Conservation (phyloP, 2,888 invertebrate genomes). For the Lathronympha strigana region DNA sequence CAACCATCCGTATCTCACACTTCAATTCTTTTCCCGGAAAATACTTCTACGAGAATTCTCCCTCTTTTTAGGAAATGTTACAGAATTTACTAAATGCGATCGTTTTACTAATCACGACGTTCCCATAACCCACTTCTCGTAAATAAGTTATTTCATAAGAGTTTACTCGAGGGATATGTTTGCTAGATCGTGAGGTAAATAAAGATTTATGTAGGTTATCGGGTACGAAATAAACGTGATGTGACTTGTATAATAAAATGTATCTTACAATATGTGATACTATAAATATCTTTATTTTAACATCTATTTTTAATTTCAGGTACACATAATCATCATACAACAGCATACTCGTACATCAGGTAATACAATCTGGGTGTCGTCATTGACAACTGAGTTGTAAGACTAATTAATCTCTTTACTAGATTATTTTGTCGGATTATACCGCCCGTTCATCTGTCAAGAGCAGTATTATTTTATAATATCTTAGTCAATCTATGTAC, state of each 20-base stretch:
- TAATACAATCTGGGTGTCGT: background rate
- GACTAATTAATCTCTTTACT: too few relatives aligned
- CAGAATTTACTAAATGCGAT: slow-evolving; percentile 1
- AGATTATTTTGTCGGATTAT: too few relatives aligned
- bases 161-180: slow-evolving; percentile 6
- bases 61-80: too few relatives aligned
- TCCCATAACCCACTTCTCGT: slow-evolving; percentile 13
- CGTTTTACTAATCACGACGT: slow-evolving; percentile 19
- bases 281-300: background rate
- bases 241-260: background rate
- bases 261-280: too few relatives aligned
- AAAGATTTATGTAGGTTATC: slow-evolving; percentile 10
- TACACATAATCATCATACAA: background rate
- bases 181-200: slow-evolving; percentile 12
- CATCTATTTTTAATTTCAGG: background rate
- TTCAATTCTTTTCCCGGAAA: background rate
- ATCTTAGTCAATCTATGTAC: too few relatives aligned
- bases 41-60: background rate
- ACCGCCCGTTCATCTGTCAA: too few relatives aligned
- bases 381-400: background rate
- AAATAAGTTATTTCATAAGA: slow-evolving; percentile 28
- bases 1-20: too few relatives aligned
- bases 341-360: too few relatives aligned
- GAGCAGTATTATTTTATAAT: too few relatives aligned
- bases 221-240: background rate